These are phyloP conservation scores for Astyanax mexicanus DNA, from an alignment of 2,797 vertebrate species.

Conservation along the genomic window DNA sequence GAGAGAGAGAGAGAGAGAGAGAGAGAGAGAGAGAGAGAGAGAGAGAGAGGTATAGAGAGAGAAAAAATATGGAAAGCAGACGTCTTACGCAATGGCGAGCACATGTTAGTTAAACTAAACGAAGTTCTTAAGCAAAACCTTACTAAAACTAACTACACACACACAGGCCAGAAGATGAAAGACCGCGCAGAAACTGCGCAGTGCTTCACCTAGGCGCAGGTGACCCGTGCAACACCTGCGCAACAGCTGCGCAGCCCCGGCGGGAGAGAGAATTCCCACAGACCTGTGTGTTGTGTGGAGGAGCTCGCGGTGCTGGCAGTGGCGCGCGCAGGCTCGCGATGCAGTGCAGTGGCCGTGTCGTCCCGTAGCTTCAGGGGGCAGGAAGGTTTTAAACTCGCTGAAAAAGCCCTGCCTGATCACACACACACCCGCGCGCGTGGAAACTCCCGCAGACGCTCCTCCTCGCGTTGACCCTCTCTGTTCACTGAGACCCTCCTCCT, in stretches of 20 bases:
- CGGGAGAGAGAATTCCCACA: conserved; percentile 1
- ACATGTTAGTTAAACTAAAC: conserved; percentile 29
- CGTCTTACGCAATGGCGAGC: conserved; percentile 20
- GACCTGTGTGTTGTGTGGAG: conserved; percentile 5
- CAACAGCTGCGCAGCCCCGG: background rate
- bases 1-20: background rate
- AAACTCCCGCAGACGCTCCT: conserved; percentile 19
- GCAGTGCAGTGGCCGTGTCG: background rate
- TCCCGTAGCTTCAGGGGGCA: background rate
- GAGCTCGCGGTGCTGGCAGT: background rate
- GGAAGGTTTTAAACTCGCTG: background rate
- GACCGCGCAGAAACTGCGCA: background rate
- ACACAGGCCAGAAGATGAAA: too few species aligned
- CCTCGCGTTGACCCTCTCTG: background rate
- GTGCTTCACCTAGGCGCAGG: background rate
- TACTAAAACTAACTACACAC: background rate
- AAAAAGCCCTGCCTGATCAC: background rate
- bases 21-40: background rate
- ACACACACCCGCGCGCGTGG: background rate
- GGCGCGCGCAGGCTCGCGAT: background rate
- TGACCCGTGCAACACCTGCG: background rate
- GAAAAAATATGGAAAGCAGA: background rate
- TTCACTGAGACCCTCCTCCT: background rate
- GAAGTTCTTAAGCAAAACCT: background rate
- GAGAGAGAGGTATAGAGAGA: background rate